Evolutionary conservation across 2,113 vertebrate genomes (phyloP).

Genomic region (Notechis scutatus): DNA sequence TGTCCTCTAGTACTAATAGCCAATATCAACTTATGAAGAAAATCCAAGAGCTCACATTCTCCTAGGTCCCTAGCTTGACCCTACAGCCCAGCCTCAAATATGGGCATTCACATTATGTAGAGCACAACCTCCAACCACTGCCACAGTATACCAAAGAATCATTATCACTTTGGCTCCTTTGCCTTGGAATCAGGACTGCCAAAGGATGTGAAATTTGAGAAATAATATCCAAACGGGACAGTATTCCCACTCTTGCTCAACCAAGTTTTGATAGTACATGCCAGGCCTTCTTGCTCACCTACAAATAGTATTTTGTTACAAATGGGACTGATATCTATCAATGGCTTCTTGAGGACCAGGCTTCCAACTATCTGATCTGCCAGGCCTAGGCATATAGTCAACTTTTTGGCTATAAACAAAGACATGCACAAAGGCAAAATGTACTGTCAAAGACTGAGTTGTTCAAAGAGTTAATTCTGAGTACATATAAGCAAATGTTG

Average conservation of each 20-base stretch:
- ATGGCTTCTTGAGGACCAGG: not conserved
- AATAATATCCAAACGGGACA: not conserved
- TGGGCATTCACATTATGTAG: not conserved
- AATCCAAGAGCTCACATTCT: not conserved
- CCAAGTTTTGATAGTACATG: not conserved
- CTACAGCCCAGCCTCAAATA: not conserved
- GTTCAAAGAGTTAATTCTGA: conserved; percentile 72
- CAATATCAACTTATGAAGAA: not conserved
- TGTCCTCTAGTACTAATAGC: not conserved
- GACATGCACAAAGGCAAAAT: conserved; percentile 4
- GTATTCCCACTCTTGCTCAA: not conserved
- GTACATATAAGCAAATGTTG: conserved; percentile 78
- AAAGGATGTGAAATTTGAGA: not conserved
- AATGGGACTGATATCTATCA: not conserved
- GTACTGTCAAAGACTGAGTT: conserved; percentile 52
- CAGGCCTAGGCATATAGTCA: conserved; percentile 32
- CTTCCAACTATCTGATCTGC: not conserved
- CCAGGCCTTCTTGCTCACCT: not conserved
- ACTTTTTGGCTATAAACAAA: conserved; percentile 34
- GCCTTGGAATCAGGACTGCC: not conserved
- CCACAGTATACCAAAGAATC: not conserved
- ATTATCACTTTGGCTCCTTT: not conserved
- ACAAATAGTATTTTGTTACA: not conserved
- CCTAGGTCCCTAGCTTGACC: not conserved
- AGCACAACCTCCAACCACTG: not conserved